phyloP scores from a whole-genome alignment of 2,113 vertebrate species.

The Natator depressus region DNA sequence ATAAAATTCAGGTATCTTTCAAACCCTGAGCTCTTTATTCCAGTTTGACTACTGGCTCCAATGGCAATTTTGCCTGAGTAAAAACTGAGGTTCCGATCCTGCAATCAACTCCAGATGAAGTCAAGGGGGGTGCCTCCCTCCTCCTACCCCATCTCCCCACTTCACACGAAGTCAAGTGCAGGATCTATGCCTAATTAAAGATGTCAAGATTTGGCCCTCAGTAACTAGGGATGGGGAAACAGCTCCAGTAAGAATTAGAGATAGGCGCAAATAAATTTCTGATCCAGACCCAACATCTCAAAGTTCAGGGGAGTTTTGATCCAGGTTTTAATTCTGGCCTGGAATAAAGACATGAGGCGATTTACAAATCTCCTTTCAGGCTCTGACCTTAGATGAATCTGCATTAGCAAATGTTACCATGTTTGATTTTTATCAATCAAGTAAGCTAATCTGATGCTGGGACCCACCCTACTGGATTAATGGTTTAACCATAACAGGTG shows the following conservation, averaged over 20 bases:
- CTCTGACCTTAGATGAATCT: not conserved
- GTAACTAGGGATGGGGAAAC: not conserved
- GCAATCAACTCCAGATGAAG: not conserved
- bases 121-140: no score
- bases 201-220: rapidly evolving
- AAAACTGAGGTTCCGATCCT: not conserved
- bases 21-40: not conserved
- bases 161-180: not conserved
- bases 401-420: not conserved
- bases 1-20: rapidly evolving
- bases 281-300: not conserved
- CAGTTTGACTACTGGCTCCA: not conserved
- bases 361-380: not conserved
- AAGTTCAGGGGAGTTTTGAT: not conserved
- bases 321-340: not conserved
- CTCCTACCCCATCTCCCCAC: not conserved
- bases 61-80: not conserved
- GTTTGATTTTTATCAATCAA: not conserved
- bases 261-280: not conserved
- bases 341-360: not conserved
- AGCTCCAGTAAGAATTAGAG: not conserved
- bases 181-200: not conserved
- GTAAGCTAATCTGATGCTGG: not conserved
- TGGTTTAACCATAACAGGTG: not conserved
- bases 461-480: not conserved